These are phyloP conservation scores for Caranx melampygus DNA, from an alignment of 2,113 vertebrate genomes.

Conservation along the genomic window DNA sequence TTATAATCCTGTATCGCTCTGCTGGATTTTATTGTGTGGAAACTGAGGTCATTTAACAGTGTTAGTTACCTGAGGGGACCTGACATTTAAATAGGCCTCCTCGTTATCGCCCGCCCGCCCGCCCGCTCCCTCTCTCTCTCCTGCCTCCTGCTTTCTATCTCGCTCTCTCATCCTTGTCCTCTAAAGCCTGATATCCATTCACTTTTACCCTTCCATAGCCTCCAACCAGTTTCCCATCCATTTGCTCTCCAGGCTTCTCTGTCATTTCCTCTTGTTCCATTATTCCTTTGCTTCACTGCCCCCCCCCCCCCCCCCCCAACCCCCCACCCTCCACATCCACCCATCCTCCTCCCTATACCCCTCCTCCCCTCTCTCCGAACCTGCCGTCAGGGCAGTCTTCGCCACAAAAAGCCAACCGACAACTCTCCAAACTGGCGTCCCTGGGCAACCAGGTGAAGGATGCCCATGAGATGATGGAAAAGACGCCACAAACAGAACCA, in stretches of 20 bases:
- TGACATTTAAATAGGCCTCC: constrained; percentile 66
- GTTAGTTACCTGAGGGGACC: constrained; percentile 61
- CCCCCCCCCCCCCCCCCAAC: too few relatives aligned
- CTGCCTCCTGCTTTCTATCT: background rate
- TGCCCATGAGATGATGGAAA: background rate
- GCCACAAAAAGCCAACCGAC: background rate
- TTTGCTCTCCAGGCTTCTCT: constrained; percentile 4
- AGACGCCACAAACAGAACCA: background rate
- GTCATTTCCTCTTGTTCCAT: constrained; percentile 5
- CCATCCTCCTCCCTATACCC: background rate
- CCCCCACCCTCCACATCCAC: too few relatives aligned
- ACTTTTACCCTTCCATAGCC: constrained; percentile 2
- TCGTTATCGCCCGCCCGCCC: constrained; percentile 42
- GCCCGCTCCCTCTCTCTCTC: constrained; percentile 10
- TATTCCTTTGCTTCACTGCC: background rate
- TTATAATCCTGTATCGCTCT: constrained; percentile 33
- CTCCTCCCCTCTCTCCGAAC: background rate
- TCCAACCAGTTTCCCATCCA: background rate
- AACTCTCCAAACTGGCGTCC: background rate
- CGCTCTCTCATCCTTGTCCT: constrained; percentile 29
- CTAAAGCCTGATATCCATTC: constrained; percentile 3
- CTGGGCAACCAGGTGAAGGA: background rate
- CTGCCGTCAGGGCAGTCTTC: background rate
- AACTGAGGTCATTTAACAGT: constrained; percentile 56
- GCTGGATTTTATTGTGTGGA: constrained; percentile 51